These are phyloP conservation scores for Thymelicus lineola DNA, from an alignment of 2,888 invertebrate genomes.

Conservation along the genomic window DNA sequence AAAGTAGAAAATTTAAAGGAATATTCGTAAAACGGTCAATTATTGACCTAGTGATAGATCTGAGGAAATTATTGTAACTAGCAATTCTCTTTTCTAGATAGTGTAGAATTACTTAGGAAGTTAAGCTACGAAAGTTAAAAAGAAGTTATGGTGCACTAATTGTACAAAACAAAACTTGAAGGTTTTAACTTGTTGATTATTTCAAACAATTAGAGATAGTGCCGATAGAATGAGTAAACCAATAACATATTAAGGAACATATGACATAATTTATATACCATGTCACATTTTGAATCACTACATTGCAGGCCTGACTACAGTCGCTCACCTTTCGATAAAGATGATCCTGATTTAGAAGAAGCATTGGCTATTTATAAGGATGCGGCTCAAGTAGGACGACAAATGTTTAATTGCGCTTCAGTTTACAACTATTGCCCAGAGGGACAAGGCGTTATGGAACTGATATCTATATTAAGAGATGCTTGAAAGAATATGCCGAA, in stretches of 20 bases:
- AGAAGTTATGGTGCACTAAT: too few relatives aligned
- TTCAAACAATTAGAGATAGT: too few relatives aligned
- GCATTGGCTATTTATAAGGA: conserved; percentile 80
- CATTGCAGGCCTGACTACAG: conserved; percentile 85
- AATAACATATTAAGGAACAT: background rate
- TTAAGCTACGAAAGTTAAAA: too few relatives aligned
- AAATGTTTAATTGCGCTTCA: conserved; percentile 86
- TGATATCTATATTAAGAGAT: conserved; percentile 73
- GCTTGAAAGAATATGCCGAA: conserved; percentile 49
- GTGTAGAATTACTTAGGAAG: too few relatives aligned
- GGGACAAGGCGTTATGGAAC: conserved; percentile 86
- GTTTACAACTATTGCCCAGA: conserved; percentile 87
- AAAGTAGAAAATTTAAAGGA: too few relatives aligned
- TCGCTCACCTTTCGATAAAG: conserved; percentile 77
- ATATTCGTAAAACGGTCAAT: too few relatives aligned
- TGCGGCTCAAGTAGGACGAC: conserved; percentile 87
- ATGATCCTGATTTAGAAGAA: conserved; percentile 59
- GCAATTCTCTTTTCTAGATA: too few relatives aligned
- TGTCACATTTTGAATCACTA: background rate
- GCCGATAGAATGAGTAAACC: too few relatives aligned
- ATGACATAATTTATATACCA: background rate
- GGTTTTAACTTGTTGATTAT: too few relatives aligned
- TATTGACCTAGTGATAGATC: too few relatives aligned
- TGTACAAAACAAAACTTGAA: too few relatives aligned
- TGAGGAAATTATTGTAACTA: too few relatives aligned